Percentiles rank a stretch among this genome's conserved stretches.
phyloP scores from a whole-genome alignment of 2,113 vertebrate genomes.

The Mobula birostris region DNA sequence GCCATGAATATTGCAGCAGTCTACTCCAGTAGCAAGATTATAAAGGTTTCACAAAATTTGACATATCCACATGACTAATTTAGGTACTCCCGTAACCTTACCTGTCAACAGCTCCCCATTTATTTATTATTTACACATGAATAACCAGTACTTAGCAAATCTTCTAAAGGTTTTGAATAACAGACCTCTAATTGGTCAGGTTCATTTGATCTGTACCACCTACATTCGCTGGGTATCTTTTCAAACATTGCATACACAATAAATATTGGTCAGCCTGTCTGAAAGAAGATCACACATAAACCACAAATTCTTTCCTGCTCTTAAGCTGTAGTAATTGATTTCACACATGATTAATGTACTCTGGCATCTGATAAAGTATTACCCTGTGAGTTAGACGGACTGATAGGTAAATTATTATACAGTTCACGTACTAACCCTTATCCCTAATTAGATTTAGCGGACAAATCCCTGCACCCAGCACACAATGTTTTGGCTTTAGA shows the following conservation, averaged over 20 bases:
- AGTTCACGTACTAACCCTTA: not conserved
- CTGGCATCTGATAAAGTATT: not conserved
- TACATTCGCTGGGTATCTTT: not conserved
- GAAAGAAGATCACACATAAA: not conserved
- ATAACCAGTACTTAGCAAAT: not conserved
- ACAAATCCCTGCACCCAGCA: not conserved
- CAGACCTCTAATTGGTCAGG: no score
- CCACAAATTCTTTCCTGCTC: slow-evolving; percentile 5
- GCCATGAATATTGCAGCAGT: no score
- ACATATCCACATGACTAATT: not conserved
- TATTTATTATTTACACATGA: slow-evolving; percentile 25
- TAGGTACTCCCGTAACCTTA: not conserved
- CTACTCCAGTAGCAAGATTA: not conserved
- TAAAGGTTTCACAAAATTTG: not conserved
- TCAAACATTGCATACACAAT: not conserved
- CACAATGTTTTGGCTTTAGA: not conserved
- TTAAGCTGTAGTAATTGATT: not conserved
- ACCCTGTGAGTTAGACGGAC: not conserved
- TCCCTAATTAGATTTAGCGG: not conserved
- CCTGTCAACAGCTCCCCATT: not conserved
- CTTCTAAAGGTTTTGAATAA: not conserved
- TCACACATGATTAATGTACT: not conserved
- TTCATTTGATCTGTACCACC: slow-evolving; percentile 17
- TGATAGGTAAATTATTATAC: not conserved
- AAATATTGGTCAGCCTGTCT: not conserved